Evolutionary conservation across 1,140 invertebrate species (phyloP).

Genomic region (Melitaea cinxia): DNA sequence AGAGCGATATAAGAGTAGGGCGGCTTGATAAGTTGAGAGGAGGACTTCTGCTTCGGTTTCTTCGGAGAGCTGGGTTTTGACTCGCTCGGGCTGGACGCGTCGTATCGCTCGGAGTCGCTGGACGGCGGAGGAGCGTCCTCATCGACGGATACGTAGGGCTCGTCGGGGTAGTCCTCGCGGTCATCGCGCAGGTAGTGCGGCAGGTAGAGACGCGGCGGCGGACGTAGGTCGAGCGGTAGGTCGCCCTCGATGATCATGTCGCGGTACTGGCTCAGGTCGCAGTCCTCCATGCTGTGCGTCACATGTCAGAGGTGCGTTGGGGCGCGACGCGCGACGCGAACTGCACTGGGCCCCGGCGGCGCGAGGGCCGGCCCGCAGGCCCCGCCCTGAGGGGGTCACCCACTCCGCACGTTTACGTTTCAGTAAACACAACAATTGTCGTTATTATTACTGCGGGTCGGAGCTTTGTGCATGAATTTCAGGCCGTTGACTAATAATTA

Average conservation of each 20-base stretch:
- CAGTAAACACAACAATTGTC: conserved; percentile 81
- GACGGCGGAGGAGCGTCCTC: conserved; percentile 71
- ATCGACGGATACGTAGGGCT: conserved; percentile 74
- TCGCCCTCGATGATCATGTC: conserved; percentile 78
- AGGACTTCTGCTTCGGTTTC: conserved; percentile 71
- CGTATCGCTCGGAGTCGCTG: conserved; percentile 71
- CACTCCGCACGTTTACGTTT: conserved; percentile 73
- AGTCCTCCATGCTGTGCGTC: conserved; percentile 74
- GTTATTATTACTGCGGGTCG: conserved; percentile 80
- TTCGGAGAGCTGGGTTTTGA: conserved; percentile 66
- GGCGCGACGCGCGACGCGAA: conserved; percentile 61
- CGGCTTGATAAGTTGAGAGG: conserved; percentile 87
- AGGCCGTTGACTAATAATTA: conserved; percentile 80
- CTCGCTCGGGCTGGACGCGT: conserved; percentile 65
- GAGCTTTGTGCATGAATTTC: conserved; percentile 81
- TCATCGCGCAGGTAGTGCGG: conserved; percentile 71
- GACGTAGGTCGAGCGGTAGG: conserved; percentile 68
- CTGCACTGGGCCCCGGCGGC: conserved; percentile 42
- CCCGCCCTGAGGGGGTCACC: conserved; percentile 49
- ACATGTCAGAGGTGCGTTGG: conserved; percentile 71
- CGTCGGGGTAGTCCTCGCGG: conserved; percentile 63
- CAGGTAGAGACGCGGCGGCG: conserved; percentile 69
- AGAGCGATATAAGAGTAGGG: conserved; percentile 99
- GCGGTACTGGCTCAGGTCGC: conserved; percentile 72
- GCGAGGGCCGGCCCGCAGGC: conserved; percentile 45